These are phyloP conservation scores for Sciurus niger DNA, from an alignment of 2,113 vertebrate genomes.

Conservation along the genomic window DNA sequence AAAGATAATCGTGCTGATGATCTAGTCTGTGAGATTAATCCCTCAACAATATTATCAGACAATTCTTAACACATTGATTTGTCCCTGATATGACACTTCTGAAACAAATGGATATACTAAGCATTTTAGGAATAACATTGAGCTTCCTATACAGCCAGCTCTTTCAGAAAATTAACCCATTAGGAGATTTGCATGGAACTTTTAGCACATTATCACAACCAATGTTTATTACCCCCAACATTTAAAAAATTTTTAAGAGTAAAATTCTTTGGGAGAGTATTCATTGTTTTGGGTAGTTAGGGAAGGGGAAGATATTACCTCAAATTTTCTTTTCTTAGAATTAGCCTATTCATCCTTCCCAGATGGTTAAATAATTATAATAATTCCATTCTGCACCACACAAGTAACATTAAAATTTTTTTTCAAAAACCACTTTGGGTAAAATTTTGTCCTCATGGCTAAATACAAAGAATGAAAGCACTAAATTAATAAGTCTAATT, in stretches of 20 bases:
- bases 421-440: constrained; percentile 6
- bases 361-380: constrained; percentile 53
- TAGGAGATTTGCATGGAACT: constrained; percentile 45
- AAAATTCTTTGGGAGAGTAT: neutral
- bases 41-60: constrained; percentile 90
- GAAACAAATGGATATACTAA: constrained; percentile 85
- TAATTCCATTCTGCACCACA: constrained; percentile 59
- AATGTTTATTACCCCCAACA: neutral
- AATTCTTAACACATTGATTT: constrained; percentile 89
- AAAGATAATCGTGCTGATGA: constrained; percentile 89
- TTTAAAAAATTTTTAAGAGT: neutral
- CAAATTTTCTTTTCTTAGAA: constrained; percentile 13
- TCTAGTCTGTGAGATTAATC: constrained; percentile 91
- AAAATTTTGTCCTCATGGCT: constrained; percentile 3
- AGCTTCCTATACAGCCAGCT: constrained; percentile 55
- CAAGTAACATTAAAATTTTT: constrained; percentile 20
- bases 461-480: constrained; percentile 32
- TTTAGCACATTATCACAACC: neutral
- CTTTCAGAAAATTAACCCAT: constrained; percentile 85
- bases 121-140: constrained; percentile 79
- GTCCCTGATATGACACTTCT: constrained; percentile 89
- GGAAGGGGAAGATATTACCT: neutral
- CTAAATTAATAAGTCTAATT: constrained; percentile 38
- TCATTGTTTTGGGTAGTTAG: neutral
- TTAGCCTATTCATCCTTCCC: neutral